phyloP scores from a whole-genome alignment of 2,888 invertebrate genomes.

The Orthosia cruda region DNA sequence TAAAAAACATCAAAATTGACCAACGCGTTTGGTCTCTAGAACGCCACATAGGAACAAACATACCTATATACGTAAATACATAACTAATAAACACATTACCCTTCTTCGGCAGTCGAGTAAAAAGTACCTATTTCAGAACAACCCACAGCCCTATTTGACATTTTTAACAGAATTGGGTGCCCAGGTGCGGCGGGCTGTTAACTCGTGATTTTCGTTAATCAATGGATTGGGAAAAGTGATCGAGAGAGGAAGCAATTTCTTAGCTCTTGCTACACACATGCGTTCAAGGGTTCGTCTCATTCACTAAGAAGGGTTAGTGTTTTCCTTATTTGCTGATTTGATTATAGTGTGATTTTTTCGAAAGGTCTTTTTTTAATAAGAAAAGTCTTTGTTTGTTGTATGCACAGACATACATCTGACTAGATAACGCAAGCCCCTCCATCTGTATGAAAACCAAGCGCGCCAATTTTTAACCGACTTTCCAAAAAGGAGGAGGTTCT shows the following conservation, averaged over 20 bases:
- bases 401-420: too few species aligned
- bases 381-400: too few species aligned
- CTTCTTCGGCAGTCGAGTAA: not conserved
- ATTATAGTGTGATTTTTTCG: conserved; percentile 65
- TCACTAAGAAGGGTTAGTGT: conserved; percentile 60
- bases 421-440: too few species aligned
- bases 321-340: conserved; percentile 63
- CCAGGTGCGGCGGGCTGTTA: conserved; percentile 80
- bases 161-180: conserved; percentile 78
- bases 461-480: too few species aligned
- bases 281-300: conserved; percentile 64
- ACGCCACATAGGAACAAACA: too few species aligned
- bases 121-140: not conserved
- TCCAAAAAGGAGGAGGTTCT: too few species aligned
- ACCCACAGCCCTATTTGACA: conserved; percentile 64
- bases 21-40: too few species aligned
- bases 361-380: not conserved
- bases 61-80: too few species aligned
- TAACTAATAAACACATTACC: too few species aligned
- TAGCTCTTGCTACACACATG: conserved; percentile 74
- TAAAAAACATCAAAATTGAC: too few species aligned
- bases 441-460: too few species aligned
- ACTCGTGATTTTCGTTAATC: conserved; percentile 88
- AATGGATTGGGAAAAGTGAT: conserved; percentile 80
- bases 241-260: conserved; percentile 86